Percentiles rank a stretch among this genome's conserved stretches.
Conservation (phyloP, 2,888 invertebrate genomes). For the Amiota minor region DNA sequence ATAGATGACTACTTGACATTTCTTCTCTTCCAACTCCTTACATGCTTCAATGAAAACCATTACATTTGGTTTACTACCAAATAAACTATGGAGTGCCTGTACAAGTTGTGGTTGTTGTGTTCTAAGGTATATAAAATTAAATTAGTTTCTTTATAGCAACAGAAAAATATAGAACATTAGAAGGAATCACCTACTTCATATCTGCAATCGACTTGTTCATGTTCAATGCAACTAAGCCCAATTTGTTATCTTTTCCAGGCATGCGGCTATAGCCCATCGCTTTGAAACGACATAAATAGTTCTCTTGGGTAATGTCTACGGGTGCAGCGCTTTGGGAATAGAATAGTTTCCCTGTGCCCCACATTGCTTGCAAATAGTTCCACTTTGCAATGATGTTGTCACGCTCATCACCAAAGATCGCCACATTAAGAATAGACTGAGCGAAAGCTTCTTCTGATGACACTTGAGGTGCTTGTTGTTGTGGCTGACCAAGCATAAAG, state of each 20-base stretch:
- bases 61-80: constrained; percentile 90
- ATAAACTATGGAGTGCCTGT: constrained; percentile 79
- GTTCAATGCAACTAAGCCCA: constrained; percentile 89
- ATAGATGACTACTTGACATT: constrained; percentile 84
- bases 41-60: constrained; percentile 84
- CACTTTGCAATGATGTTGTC: constrained; percentile 94
- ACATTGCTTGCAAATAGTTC: constrained; percentile 89
- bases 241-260: constrained; percentile 89
- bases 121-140: constrained; percentile 69
- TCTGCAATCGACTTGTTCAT: constrained; percentile 89
- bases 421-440: constrained; percentile 84
- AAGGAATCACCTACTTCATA: constrained; percentile 77
- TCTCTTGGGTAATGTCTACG: constrained; percentile 88
- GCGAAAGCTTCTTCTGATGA: constrained; percentile 82
- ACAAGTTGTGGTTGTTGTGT: constrained; percentile 82
- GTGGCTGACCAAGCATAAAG: constrained; percentile 71
- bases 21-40: constrained; percentile 84
- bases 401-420: constrained; percentile 94
- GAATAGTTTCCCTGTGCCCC: constrained; percentile 81
- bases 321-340: constrained; percentile 83
- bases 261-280: constrained; percentile 94
- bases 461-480: constrained; percentile 75
- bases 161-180: not conserved
- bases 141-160: not conserved
- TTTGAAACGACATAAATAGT: constrained; percentile 94